Percentiles rank a stretch among this genome's conserved stretches.
These are phyloP conservation scores for Drosophila subquinaria DNA, from an alignment of 2,888 invertebrate species.

Conservation along the genomic window DNA sequence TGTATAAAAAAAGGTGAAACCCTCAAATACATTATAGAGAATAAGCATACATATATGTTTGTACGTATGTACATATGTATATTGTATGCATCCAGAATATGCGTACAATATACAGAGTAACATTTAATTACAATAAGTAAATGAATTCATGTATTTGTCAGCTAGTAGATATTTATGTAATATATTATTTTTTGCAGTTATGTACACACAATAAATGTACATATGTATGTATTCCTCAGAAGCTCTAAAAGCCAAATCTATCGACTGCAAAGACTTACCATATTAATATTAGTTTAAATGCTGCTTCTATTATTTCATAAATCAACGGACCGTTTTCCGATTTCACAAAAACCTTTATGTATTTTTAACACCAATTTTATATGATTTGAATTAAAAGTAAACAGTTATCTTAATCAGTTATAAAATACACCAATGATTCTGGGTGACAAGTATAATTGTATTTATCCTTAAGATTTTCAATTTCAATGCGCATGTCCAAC, in stretches of 20 bases:
- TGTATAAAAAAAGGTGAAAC: background rate
- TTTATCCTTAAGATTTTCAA: conserved; percentile 73
- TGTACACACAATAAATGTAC: conserved; percentile 6
- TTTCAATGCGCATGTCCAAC: conserved; percentile 55
- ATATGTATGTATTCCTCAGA: conserved; percentile 9
- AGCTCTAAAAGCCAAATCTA: conserved; percentile 7
- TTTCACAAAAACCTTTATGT: conserved; percentile 21
- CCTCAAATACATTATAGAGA: background rate
- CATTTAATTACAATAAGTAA: background rate
- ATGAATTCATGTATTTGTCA: background rate
- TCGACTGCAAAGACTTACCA: conserved; percentile 38
- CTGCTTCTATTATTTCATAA: conserved; percentile 34
- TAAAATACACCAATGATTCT: conserved; percentile 65
- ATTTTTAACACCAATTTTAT: conserved; percentile 16
- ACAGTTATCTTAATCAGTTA: conserved; percentile 51
- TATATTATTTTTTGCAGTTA: conserved; percentile 4
- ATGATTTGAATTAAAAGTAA: conserved; percentile 37
- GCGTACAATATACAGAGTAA: background rate
- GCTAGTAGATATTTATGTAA: conserved; percentile 16
- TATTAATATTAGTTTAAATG: conserved; percentile 28
- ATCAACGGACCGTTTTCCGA: conserved; percentile 11
- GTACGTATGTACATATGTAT: background rate
- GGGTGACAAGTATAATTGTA: conserved; percentile 75
- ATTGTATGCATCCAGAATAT: background rate
- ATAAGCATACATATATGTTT: background rate